phyloP scores from a whole-genome alignment of 2,888 invertebrate species.

The Calameuta pallipes region DNA sequence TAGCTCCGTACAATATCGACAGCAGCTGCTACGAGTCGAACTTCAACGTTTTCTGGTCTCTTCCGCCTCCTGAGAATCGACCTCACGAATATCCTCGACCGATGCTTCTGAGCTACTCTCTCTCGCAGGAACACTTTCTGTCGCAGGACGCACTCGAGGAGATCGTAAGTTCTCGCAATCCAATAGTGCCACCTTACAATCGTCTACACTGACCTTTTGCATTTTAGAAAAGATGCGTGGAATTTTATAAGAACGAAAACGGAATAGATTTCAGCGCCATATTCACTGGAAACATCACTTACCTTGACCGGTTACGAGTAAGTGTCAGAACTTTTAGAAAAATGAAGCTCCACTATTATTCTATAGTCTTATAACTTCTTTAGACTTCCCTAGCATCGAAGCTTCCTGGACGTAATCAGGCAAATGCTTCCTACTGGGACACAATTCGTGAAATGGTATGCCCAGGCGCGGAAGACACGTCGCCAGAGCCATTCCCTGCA shows the following conservation, averaged over 20 bases:
- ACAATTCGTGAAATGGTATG: slow-evolving; percentile 81
- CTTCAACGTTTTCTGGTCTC: slow-evolving; percentile 91
- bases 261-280: slow-evolving; percentile 77
- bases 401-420: slow-evolving; percentile 81
- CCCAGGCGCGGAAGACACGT: slow-evolving; percentile 75
- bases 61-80: slow-evolving; percentile 94
- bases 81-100: slow-evolving; percentile 94
- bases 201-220: not conserved
- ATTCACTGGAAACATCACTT: slow-evolving; percentile 79
- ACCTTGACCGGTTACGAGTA: slow-evolving; percentile 85
- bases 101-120: slow-evolving; percentile 88
- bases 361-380: slow-evolving; percentile 5
- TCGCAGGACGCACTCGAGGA: slow-evolving; percentile 86
- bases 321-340: slow-evolving; percentile 17
- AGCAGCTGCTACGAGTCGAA: slow-evolving; percentile 85
- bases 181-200: not conserved
- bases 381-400: slow-evolving; percentile 81
- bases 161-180: slow-evolving; percentile 69
- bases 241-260: slow-evolving; percentile 81
- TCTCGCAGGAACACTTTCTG: slow-evolving; percentile 84
- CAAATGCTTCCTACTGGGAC: slow-evolving; percentile 82
- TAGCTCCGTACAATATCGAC: slow-evolving; percentile 87
- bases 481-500: slow-evolving; percentile 70
- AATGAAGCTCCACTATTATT: no score
- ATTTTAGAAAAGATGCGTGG: slow-evolving; percentile 78